Percentiles rank a stretch among this genome's conserved stretches.
Evolutionary conservation across 2,888 invertebrate species (phyloP).

Genomic region (Meliscaeva auricollis): DNA sequence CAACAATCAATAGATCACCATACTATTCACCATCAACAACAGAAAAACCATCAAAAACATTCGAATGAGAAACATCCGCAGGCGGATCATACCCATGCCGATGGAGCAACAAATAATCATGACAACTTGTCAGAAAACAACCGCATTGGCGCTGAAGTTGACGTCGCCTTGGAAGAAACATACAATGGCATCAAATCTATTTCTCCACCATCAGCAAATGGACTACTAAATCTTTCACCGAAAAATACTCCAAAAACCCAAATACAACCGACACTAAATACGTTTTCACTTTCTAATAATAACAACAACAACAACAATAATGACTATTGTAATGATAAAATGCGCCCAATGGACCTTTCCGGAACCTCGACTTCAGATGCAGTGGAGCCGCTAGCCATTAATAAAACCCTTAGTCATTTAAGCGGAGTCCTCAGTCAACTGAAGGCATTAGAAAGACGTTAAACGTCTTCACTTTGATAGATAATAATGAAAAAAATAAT

Average conservation of each 20-base stretch:
- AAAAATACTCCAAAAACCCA: conserved; percentile 24
- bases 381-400: conserved; percentile 55
- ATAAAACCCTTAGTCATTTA: conserved; percentile 63
- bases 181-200: conserved; percentile 40
- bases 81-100: conserved; percentile 16
- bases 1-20: conserved; percentile 73
- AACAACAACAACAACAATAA: conserved; percentile 71
- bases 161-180: conserved; percentile 21
- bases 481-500: neutral
- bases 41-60: conserved; percentile 36
- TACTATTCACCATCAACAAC: conserved; percentile 57
- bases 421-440: conserved; percentile 68
- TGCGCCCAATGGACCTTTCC: conserved; percentile 33
- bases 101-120: conserved; percentile 38
- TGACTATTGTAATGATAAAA: conserved; percentile 52
- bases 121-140: conserved; percentile 45
- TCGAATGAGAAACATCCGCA: conserved; percentile 39
- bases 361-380: conserved; percentile 39
- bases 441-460: conserved; percentile 61
- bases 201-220: conserved; percentile 32
- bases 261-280: neutral
- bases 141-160: conserved; percentile 9
- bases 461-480: conserved; percentile 5
- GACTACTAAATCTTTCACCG: conserved; percentile 5
- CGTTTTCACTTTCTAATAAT: neutral